phyloP scores from a whole-genome alignment of 2,797 vertebrate genomes.

The Miichthys miiuy region DNA sequence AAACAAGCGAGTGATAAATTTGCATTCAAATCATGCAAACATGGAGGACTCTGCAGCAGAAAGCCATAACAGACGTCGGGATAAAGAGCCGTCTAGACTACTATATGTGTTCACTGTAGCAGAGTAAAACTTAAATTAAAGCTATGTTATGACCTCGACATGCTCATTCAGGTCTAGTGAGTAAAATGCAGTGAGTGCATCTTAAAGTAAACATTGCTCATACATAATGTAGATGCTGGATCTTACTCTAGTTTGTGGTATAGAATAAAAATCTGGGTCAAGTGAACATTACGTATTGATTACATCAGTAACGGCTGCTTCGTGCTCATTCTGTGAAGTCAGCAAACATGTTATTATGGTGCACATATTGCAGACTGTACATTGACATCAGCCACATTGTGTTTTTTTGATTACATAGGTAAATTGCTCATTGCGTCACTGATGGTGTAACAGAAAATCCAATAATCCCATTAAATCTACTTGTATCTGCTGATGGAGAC shows the following conservation, averaged over 20 bases:
- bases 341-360: constrained; percentile 61
- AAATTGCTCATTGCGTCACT: constrained; percentile 46
- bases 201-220: constrained; percentile 34
- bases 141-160: background rate
- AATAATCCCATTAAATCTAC: constrained; percentile 76
- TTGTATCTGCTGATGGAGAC: constrained; percentile 50
- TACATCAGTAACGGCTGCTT: constrained; percentile 67
- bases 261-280: constrained; percentile 65
- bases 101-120: constrained; percentile 1
- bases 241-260: constrained; percentile 20
- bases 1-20: constrained; percentile 14
- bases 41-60: background rate
- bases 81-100: constrained; percentile 10
- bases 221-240: constrained; percentile 49
- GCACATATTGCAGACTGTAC: constrained; percentile 33
- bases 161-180: background rate
- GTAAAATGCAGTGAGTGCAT: constrained; percentile 15
- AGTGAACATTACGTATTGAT: constrained; percentile 68
- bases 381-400: constrained; percentile 35
- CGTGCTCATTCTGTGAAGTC: constrained; percentile 50
- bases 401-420: constrained; percentile 45
- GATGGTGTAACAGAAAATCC: constrained; percentile 53
- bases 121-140: constrained; percentile 6
- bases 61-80: constrained; percentile 16
- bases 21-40: constrained; percentile 13